Evolutionary conservation across 1,140 invertebrate genomes (phyloP), one percentile per base, ranked within the genome.

Genomic region (Hyphantria cunea): DNA sequence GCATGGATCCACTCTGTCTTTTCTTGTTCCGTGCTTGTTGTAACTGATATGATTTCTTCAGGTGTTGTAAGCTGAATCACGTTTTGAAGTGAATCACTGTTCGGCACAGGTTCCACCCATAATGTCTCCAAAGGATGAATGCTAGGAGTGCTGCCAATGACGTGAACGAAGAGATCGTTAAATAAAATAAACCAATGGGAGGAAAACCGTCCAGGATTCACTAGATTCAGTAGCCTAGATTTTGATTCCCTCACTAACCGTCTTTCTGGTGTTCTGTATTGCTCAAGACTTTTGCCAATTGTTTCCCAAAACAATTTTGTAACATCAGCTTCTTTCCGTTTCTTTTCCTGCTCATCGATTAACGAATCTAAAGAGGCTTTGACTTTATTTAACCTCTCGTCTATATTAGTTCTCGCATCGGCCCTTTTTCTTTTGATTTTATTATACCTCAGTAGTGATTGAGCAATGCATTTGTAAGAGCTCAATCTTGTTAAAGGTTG

Each of bases 1-100:
- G 92, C 90, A 74, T 95, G 93, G 10, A 96, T 86, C 97, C 97
- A 98, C 70, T 97, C 95, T 31, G 94, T 94, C 84, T 96, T 96
- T 54, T 95, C 94, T 48, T 93, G 92, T 45, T 94, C 83, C 31
- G 93, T 92, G 13, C 88, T 91, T 12, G 96, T 94, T 12, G 92
- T 89, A 11, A 98, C 85, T 45, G 93, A 92, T 49, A 97, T 91
- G 32, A 89, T 93, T 55, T 97, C 96, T 85, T 97, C 97, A 4
- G 96, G 96, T 34, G 94, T 94, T 37, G 93, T 95, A 4, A 97
- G 79, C 32, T 92, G 92, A 68, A 96, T 92, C n/a, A 92, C 91
- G 90, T 95, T 94, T 89, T 94, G 86, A 78, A 91, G 69, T 8
- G 84, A 82, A 71, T 91, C 89, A 6, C 84, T 84, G 25, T 93